Conservation (phyloP, 2,888 invertebrate species). For the Rhopalosiphum nymphaeae region DNA sequence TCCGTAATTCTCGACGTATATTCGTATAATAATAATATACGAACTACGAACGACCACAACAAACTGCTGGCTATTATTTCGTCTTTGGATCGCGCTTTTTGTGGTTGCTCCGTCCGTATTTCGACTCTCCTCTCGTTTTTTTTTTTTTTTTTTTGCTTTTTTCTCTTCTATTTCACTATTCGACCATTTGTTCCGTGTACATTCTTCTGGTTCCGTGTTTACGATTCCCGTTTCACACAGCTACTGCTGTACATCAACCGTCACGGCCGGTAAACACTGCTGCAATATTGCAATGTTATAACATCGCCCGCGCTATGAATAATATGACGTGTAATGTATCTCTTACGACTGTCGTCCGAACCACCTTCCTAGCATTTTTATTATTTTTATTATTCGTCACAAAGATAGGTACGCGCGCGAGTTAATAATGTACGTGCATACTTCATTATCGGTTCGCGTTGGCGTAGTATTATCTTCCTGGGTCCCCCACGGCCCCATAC, state of each 20-base stretch:
- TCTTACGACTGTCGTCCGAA: not conserved
- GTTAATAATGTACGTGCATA: not conserved
- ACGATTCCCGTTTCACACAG: slow-evolving; percentile 39
- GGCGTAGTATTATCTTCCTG: not conserved
- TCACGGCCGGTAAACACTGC: slow-evolving; percentile 11
- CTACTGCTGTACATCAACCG: not conserved
- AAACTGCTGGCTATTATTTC: not conserved
- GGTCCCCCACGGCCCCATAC: not conserved
- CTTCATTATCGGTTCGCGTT: not conserved
- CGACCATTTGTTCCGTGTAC: not conserved
- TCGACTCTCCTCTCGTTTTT: not conserved
- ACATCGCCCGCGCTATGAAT: not conserved
- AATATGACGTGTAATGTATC: not conserved
- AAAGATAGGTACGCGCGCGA: not conserved
- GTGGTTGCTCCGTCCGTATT: not conserved
- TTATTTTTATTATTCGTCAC: not conserved
- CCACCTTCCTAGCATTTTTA: not conserved
- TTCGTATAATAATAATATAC: not conserved
- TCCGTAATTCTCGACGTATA: not conserved
- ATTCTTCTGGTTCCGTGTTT: not conserved
- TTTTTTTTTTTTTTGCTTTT: not conserved
- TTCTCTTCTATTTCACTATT: not conserved
- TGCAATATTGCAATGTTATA: not conserved
- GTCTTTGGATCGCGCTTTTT: not conserved
- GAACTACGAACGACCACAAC: not conserved